Base-by-base conservation (phyloP, 2,113 vertebrate genomes). In the Phalacrocorax brasilianus region DNA sequence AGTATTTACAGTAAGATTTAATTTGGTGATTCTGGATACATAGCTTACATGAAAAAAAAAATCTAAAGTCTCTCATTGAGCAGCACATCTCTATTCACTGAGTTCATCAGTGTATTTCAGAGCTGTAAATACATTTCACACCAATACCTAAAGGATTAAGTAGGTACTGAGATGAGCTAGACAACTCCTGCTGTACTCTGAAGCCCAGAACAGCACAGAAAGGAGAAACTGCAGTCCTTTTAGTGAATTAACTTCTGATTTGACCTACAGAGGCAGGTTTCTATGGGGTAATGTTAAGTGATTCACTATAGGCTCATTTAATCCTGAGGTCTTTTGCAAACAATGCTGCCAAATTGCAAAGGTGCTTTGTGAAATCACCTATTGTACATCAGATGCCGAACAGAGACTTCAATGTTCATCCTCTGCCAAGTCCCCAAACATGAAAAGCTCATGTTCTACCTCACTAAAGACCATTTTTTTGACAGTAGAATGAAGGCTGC, bases 291-390 rank as follows among this genome's bases (percentile, higher is more conserved):
- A 67, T 20, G 75, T 79, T 67, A 87, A 95, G 12, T 83, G 80
- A 81, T 71, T 86, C 33, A 45, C 70, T 72, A 8, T 7, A 82
- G 66, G 20, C 5, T 88, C 86, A 78, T 73, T 92, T 85, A 94
- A 91, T 70, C 53, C 35, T 14, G 32, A 82, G 58, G 47, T 50
- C 62, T 85, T 45, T 66, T 67, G 55, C 44, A 95, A 93, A 88
- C 67, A 80, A 91, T n/a, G 24, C 23, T 83, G 71, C 61, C 82
- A 93, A 92, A 93, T 40, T 84, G 75, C 67, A 73, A 93, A 96
- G 67, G 65, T 94, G 85, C 62, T 91, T 93, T 89, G 85, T 89
- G 87, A 95, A 89, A 80, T 76, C 88, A 85, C n/a, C 84, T 93
- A 74, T 81, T 97, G 84, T 89, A 75, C 56, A 52, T 59, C 73